phyloP scores from a whole-genome alignment of 2,888 invertebrate genomes.

The Lithophane leautieri region DNA sequence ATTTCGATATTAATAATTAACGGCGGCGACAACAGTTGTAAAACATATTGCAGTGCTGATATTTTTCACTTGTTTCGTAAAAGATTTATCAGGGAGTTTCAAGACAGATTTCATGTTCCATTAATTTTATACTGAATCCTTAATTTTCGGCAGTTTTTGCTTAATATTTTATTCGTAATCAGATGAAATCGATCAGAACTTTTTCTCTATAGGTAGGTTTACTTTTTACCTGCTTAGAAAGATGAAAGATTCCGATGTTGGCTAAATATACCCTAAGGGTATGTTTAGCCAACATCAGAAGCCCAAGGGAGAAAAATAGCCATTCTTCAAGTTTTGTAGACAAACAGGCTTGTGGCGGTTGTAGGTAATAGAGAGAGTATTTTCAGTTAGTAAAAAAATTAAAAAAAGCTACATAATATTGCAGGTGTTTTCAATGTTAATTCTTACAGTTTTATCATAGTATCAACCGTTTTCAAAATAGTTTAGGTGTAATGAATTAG shows the following conservation, averaged over 20 bases:
- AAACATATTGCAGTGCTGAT: constrained; percentile 39
- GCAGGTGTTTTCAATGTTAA: not conserved
- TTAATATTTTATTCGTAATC: not conserved
- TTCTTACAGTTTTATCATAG: not conserved
- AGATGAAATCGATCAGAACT: not conserved
- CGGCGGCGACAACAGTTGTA: constrained; percentile 14
- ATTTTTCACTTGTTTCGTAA: constrained; percentile 26
- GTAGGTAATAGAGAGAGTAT: not conserved
- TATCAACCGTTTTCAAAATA: not conserved
- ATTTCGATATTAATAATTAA: constrained; percentile 57
- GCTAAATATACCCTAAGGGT: too few relatives aligned
- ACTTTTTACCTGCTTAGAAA: not conserved
- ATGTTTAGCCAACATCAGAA: too few relatives aligned
- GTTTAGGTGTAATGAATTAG: too few relatives aligned
- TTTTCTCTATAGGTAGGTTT: not conserved
- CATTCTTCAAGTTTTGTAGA: not conserved
- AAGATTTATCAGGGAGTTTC: not conserved
- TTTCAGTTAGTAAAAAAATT: not conserved
- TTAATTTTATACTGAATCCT: constrained; percentile 2
- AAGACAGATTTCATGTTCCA: not conserved
- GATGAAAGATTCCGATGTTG: too few relatives aligned
- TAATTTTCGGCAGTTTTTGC: not conserved
- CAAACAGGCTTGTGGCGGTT: not conserved
- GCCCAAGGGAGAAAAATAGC: not conserved
- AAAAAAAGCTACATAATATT: not conserved